These are phyloP conservation scores for Peromyscus californicus DNA, from an alignment of 2,113 vertebrate genomes.

Conservation along the genomic window DNA sequence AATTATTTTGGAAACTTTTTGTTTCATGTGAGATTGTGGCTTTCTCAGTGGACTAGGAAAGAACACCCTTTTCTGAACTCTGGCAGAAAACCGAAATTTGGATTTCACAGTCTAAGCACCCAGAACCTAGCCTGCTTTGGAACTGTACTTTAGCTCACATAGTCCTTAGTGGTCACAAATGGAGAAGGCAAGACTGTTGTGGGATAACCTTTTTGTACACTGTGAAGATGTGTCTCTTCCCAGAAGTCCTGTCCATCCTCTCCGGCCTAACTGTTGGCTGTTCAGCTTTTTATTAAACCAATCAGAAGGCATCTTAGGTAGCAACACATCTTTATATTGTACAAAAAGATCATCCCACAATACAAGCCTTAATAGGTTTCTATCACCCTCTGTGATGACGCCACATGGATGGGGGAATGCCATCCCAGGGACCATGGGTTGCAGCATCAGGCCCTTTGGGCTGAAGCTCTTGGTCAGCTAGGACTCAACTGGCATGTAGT, in stretches of 20 bases:
- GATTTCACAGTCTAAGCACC: not conserved
- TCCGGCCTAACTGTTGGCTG: no score
- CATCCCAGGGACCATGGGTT: not conserved
- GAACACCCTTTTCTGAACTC: not conserved
- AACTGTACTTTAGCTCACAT: not conserved
- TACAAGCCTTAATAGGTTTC: no score
- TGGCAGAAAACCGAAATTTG: not conserved
- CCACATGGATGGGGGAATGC: fast-evolving
- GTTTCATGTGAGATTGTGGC: not conserved
- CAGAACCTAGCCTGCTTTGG: not conserved
- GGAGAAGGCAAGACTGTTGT: not conserved
- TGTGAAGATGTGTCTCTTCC: no score
- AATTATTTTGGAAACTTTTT: not conserved
- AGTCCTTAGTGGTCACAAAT: not conserved
- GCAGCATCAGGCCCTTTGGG: not conserved
- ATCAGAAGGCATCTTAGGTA: no score
- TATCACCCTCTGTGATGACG: no score
- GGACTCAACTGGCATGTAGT: fast-evolving
- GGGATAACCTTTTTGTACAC: no score
- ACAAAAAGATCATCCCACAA: no score
- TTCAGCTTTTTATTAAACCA: no score
- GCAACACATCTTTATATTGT: no score
- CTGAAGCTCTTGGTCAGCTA: not conserved
- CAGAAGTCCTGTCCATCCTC: no score
- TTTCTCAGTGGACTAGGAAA: not conserved